Evolutionary conservation across 2,113 vertebrate species (phyloP).

Genomic region (Menura novaehollandiae): DNA sequence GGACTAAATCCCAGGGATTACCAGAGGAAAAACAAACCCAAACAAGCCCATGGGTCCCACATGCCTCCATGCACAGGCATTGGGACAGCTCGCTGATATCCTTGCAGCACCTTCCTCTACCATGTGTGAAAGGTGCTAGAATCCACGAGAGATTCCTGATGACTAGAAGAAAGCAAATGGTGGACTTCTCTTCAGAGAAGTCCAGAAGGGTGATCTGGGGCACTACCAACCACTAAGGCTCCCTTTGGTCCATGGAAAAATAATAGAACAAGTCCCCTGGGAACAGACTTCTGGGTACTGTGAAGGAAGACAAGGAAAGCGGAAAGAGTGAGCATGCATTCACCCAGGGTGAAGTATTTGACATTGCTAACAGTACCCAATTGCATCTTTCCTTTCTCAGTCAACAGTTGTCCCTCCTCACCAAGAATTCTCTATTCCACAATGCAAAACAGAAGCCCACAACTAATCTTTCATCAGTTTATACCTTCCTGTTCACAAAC

Average conservation of each 20-base stretch:
- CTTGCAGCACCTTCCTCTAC: background rate
- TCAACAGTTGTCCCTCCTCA: background rate
- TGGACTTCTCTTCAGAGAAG: background rate
- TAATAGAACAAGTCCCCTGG: background rate
- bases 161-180: background rate
- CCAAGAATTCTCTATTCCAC: background rate
- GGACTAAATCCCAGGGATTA: background rate
- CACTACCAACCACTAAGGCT: background rate
- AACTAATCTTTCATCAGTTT: background rate
- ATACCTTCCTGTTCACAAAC: background rate
- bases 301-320: background rate
- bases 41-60: background rate
- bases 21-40: background rate
- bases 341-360: background rate
- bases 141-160: background rate
- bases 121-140: background rate
- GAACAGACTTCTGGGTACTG: background rate
- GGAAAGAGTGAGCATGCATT: background rate
- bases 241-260: background rate
- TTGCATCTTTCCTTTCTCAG: background rate
- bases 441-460: background rate
- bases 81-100: background rate
- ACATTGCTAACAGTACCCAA: background rate
- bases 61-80: fast-evolving
- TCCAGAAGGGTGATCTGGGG: background rate